Conservation (phyloP, 2,888 invertebrate species). For the Polyommatus iphigenia region DNA sequence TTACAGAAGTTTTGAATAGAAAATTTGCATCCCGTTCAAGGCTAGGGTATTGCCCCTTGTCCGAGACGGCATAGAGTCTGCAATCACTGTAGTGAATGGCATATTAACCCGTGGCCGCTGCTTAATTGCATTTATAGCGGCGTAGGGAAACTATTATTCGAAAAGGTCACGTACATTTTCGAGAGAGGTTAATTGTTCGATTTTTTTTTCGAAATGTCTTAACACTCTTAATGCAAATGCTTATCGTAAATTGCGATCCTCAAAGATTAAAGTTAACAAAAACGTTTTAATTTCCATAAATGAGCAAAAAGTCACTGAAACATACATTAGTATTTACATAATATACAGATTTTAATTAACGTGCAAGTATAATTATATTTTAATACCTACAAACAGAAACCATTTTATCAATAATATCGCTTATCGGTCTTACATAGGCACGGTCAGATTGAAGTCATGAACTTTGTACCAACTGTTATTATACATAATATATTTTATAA, state of each 20-base stretch:
- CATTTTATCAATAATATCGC: slow-evolving; percentile 8
- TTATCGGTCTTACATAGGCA: neutral
- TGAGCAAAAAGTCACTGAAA: neutral
- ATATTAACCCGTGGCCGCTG: slow-evolving; percentile 4
- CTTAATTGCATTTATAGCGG: slow-evolving; percentile 10
- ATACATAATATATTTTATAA: neutral
- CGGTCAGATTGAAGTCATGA: slow-evolving; percentile 3
- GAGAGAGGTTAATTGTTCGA: neutral
- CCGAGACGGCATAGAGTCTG: slow-evolving; percentile 50
- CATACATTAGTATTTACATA: neutral
- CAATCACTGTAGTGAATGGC: slow-evolving; percentile 31
- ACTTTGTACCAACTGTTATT: slow-evolving; percentile 1
- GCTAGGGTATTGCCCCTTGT: slow-evolving; percentile 44
- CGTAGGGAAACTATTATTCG: neutral
- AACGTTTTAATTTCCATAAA: neutral
- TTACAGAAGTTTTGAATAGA: slow-evolving; percentile 28
- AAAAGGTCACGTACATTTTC: slow-evolving; percentile 20
- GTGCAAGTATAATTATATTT: neutral
- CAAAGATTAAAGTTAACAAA: neutral
- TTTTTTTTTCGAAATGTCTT: neutral
- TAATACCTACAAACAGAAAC: neutral
- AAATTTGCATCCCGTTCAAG: slow-evolving; percentile 39
- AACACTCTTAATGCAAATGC: neutral
- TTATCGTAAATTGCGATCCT: neutral
- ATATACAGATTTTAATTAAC: neutral